phyloP scores from a whole-genome alignment of 2,888 invertebrate genomes.

The Dexiosoma caninum region DNA sequence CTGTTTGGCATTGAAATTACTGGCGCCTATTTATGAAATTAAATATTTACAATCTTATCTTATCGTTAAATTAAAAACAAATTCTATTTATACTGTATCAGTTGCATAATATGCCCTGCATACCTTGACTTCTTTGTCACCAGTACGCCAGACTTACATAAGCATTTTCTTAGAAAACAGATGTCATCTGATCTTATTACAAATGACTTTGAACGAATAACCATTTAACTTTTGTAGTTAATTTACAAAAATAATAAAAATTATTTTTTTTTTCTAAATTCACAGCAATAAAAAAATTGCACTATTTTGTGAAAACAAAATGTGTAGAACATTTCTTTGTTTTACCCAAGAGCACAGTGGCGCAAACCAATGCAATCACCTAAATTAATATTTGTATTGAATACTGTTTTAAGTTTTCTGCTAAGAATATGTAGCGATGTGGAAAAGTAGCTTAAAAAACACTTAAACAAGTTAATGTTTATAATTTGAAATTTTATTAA shows the following conservation, averaged over 20 bases:
- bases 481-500: too few species aligned
- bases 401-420: too few species aligned
- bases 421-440: too few species aligned
- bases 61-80: too few species aligned
- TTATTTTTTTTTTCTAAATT: not conserved
- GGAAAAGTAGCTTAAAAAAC: too few species aligned
- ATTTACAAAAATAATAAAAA: conserved; percentile 43
- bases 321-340: not conserved
- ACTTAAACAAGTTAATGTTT: too few species aligned
- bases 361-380: not conserved
- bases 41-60: too few species aligned
- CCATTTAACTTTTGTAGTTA: not conserved
- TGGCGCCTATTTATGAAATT: too few species aligned
- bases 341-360: not conserved
- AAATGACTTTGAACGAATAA: conserved; percentile 21
- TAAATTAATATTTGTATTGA: too few species aligned
- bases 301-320: too few species aligned
- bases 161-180: conserved; percentile 60
- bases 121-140: conserved; percentile 29
- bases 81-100: too few species aligned
- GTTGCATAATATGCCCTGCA: not conserved
- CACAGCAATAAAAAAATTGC: not conserved
- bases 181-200: conserved; percentile 51
- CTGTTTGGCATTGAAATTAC: too few species aligned
- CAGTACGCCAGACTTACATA: not conserved